These are phyloP conservation scores for Thecophora atra DNA, from an alignment of 2,888 invertebrate genomes.

Conservation along the genomic window DNA sequence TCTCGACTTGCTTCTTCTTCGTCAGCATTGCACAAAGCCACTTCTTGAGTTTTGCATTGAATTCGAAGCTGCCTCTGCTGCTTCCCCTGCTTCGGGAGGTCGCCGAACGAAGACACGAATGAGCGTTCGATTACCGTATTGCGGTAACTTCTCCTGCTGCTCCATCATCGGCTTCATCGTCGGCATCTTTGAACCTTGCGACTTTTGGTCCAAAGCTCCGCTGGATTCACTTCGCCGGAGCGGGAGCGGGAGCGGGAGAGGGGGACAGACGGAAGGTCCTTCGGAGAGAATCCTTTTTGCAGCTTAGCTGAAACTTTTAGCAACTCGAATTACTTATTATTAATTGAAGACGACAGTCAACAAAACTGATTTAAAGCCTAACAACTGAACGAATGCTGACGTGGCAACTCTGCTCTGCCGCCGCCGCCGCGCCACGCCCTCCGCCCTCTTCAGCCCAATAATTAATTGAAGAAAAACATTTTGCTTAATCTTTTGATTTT, in stretches of 20 bases:
- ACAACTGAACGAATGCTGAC: slow-evolving; percentile 30
- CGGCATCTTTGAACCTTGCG: slow-evolving; percentile 27
- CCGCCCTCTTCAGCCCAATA: slow-evolving; percentile 18
- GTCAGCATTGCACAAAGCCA: slow-evolving; percentile 12
- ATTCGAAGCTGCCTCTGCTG: not conserved
- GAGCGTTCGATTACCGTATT: slow-evolving; percentile 31
- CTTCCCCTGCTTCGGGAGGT: not conserved
- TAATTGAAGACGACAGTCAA: slow-evolving; percentile 38
- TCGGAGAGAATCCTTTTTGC: slow-evolving; percentile 32
- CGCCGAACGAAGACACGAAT: slow-evolving; percentile 1
- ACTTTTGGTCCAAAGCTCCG: slow-evolving; percentile 19
- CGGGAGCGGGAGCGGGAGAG: not conserved
- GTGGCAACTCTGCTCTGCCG: slow-evolving; percentile 23
- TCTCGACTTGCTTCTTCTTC: not conserved
- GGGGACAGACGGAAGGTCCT: not conserved
- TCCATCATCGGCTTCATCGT: not conserved
- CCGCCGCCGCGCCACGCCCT: not conserved
- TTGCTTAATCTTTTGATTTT: slow-evolving; percentile 36
- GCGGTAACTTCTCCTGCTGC: not conserved
- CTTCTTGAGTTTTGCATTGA: slow-evolving; percentile 11
- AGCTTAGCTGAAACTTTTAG: slow-evolving; percentile 36
- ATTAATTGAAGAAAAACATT: slow-evolving; percentile 32
- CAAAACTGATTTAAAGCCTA: slow-evolving; percentile 21
- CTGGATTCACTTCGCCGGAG: not conserved
- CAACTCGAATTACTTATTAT: slow-evolving; percentile 38